A percentile compares a stretch with the other conserved stretches of the same genome.
Conservation (phyloP, 2,888 invertebrate species). For the Patella depressa region DNA sequence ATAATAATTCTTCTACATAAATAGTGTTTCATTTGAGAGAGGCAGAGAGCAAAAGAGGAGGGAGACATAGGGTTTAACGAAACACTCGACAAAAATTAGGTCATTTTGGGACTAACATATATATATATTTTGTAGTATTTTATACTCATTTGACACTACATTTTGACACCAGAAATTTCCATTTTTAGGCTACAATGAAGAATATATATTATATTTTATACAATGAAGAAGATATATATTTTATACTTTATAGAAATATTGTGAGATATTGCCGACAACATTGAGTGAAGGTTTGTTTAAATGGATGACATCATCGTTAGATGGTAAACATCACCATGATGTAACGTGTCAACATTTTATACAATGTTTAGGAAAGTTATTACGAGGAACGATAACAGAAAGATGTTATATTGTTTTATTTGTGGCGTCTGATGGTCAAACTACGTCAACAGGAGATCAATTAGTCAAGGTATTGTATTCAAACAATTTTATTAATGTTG, state of each 20-base stretch:
- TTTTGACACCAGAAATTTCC: neutral
- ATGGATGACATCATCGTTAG: conserved; percentile 21
- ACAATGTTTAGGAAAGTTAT: conserved; percentile 29
- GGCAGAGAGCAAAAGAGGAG: too few species aligned
- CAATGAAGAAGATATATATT: neutral
- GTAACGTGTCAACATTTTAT: conserved; percentile 30
- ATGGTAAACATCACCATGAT: conserved; percentile 20
- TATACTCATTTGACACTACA: too few species aligned
- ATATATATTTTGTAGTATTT: too few species aligned
- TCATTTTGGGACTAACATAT: too few species aligned
- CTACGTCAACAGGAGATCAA: conserved; percentile 24
- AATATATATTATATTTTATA: neutral
- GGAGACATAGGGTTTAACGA: too few species aligned
- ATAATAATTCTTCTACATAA: too few species aligned
- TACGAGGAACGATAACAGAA: conserved; percentile 36
- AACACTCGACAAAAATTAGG: too few species aligned
- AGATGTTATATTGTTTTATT: conserved; percentile 28
- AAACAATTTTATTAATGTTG: too few species aligned
- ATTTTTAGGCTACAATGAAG: neutral
- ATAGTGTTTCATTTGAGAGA: too few species aligned
- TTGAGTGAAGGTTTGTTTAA: conserved; percentile 31
- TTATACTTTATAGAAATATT: conserved; percentile 26
- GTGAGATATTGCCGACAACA: conserved; percentile 26
- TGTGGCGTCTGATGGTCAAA: conserved; percentile 27
- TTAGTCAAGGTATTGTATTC: conserved; percentile 31